These are phyloP conservation scores for Oligia strigilis DNA, from an alignment of 2,888 invertebrate species.

Conservation along the genomic window DNA sequence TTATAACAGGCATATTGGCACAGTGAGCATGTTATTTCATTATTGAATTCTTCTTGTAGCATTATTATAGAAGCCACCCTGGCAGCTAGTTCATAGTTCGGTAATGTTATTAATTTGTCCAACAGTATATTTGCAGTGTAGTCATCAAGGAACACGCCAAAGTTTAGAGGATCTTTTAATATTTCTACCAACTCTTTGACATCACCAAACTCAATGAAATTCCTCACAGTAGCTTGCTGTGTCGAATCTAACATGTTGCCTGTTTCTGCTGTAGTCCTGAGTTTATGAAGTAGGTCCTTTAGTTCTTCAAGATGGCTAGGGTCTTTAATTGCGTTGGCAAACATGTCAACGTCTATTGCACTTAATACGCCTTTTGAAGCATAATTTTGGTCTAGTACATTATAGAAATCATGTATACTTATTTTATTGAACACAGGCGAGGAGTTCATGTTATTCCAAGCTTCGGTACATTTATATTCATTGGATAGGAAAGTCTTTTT, in stretches of 20 bases:
- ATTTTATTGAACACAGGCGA: slow-evolving; percentile 92
- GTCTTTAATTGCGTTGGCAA: slow-evolving; percentile 92
- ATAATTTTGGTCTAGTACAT: slow-evolving; percentile 93
- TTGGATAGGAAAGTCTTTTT: slow-evolving; percentile 92
- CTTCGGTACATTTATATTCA: slow-evolving; percentile 93
- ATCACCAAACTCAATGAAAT: slow-evolving; percentile 89
- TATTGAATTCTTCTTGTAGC: slow-evolving; percentile 96
- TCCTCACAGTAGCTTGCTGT: slow-evolving; percentile 94
- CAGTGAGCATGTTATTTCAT: slow-evolving; percentile 93
- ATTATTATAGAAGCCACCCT: slow-evolving; percentile 94
- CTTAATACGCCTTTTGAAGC: slow-evolving; percentile 91
- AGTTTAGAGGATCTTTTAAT: slow-evolving; percentile 95
- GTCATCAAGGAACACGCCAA: slow-evolving; percentile 97
- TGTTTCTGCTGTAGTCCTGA: slow-evolving; percentile 94
- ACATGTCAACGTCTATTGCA: slow-evolving; percentile 96
- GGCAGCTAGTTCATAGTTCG: slow-evolving; percentile 93
- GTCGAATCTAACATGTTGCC: slow-evolving; percentile 94
- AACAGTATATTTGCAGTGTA: slow-evolving; percentile 95
- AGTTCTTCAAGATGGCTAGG: slow-evolving; percentile 92
- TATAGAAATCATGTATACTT: slow-evolving; percentile 92
- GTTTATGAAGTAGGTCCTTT: slow-evolving; percentile 92
- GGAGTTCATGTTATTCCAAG: slow-evolving; percentile 92
- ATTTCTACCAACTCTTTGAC: slow-evolving; percentile 93
- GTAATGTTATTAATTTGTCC: slow-evolving; percentile 93
- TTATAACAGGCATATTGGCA: slow-evolving; percentile 94